Conservation (phyloP, 2,797 vertebrate species). For the Parauchenoglanis ngamensis region DNA sequence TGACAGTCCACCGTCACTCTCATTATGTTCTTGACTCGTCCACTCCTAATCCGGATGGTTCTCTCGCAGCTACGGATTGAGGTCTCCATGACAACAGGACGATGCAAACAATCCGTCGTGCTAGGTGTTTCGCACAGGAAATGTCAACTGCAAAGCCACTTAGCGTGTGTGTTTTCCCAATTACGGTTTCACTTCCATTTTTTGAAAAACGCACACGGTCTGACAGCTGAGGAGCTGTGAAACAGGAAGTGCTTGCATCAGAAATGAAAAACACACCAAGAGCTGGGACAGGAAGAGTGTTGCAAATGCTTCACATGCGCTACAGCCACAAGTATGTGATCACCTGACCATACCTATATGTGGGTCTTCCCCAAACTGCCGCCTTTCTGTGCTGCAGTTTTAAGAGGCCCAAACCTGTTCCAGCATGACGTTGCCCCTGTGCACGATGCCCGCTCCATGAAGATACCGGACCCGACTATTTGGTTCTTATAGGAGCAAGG, state of each 20-base stretch:
- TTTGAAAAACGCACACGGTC: not conserved
- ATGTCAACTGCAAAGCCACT: constrained; percentile 37
- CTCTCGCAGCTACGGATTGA: constrained; percentile 1
- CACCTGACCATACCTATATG: too few relatives aligned
- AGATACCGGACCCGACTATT: not conserved
- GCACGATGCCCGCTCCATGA: not conserved
- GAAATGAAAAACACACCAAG: not conserved
- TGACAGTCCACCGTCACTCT: not conserved
- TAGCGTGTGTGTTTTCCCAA: not conserved
- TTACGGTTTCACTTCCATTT: constrained; percentile 31
- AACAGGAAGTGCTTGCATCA: not conserved
- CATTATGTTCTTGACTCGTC: constrained; percentile 6
- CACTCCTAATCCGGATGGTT: constrained; percentile 12
- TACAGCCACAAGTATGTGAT: not conserved
- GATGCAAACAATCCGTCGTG: constrained; percentile 43
- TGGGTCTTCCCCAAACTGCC: not conserved
- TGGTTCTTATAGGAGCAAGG: not conserved
- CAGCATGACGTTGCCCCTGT: not conserved
- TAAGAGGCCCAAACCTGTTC: not conserved
- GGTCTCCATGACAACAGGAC: constrained; percentile 48
- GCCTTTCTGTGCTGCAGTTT: not conserved
- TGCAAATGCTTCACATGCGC: not conserved
- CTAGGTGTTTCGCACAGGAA: constrained; percentile 42
- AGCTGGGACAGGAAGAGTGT: not conserved
- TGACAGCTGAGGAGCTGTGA: not conserved